These are phyloP conservation scores for Xestia sexstrigata DNA, from an alignment of 2,888 invertebrate genomes.

Conservation along the genomic window DNA sequence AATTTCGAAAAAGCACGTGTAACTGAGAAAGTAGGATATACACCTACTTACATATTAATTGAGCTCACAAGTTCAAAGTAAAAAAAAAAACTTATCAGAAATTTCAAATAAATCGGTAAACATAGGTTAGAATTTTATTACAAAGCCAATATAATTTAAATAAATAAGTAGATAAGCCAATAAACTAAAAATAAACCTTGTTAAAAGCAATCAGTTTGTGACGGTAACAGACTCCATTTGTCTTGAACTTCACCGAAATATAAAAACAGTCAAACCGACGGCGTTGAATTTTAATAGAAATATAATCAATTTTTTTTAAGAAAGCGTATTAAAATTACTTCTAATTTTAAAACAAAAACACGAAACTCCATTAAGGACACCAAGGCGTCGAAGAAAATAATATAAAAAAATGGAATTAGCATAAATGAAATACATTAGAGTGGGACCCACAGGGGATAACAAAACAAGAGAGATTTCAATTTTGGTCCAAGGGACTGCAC, in stretches of 20 bases:
- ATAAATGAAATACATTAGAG: slow-evolving; percentile 76
- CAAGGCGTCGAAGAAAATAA: slow-evolving; percentile 61
- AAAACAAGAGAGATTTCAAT: slow-evolving; percentile 59
- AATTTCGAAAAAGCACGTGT: neutral
- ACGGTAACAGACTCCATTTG: slow-evolving; percentile 30
- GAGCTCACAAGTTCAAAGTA: neutral
- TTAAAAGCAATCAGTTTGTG: slow-evolving; percentile 12
- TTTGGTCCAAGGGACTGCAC: slow-evolving; percentile 36
- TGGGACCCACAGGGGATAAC: slow-evolving; percentile 69
- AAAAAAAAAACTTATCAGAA: neutral
- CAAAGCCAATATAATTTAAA: neutral
- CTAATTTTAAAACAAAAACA: slow-evolving; percentile 53
- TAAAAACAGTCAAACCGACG: slow-evolving; percentile 8
- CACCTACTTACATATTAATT: neutral
- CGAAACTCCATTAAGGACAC: slow-evolving; percentile 67
- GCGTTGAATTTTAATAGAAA: slow-evolving; percentile 46
- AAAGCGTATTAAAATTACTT: slow-evolving; percentile 36
- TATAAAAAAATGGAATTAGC: slow-evolving; percentile 73
- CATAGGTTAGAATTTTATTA: neutral
- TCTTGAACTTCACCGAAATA: slow-evolving; percentile 15
- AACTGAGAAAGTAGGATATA: neutral
- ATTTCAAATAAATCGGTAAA: neutral
- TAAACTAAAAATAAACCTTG: slow-evolving; percentile 8
- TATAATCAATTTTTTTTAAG: slow-evolving; percentile 36
- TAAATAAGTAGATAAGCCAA: neutral